A percentile compares a stretch with the other conserved stretches of the same genome.
Conservation (phyloP, 2,888 invertebrate genomes). For the Melanostoma scalare region DNA sequence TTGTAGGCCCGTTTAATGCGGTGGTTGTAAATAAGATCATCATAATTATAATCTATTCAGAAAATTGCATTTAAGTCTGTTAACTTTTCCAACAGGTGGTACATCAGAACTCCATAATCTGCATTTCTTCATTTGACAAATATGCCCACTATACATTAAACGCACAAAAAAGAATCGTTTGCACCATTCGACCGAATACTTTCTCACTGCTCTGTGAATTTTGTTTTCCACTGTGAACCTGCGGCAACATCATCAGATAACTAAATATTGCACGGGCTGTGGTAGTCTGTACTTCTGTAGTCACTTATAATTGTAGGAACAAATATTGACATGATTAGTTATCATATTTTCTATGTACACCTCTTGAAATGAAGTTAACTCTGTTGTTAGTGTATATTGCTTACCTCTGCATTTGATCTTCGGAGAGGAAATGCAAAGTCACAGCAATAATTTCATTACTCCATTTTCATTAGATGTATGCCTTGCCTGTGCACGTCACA, state of each 20-base stretch:
- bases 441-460: conserved; percentile 57
- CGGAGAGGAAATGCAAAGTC: conserved; percentile 17
- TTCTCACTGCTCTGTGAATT: background rate
- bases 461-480: conserved; percentile 15
- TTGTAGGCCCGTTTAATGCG: too few relatives aligned
- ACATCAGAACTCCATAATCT: too few relatives aligned
- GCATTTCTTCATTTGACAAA: too few relatives aligned
- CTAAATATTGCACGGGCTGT: conserved; percentile 34
- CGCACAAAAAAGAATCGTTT: too few relatives aligned
- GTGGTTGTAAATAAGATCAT: too few relatives aligned
- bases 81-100: too few relatives aligned
- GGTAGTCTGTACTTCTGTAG: background rate
- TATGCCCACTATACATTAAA: too few relatives aligned
- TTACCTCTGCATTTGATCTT: conserved; percentile 21
- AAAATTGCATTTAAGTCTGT: too few relatives aligned
- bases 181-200: background rate
- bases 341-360: conserved; percentile 35
- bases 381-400: conserved; percentile 1
- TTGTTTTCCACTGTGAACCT: background rate
- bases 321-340: conserved; percentile 61
- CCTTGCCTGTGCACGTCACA: background rate
- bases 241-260: conserved; percentile 26
- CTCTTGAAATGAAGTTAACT: conserved; percentile 43
- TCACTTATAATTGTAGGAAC: conserved; percentile 32
- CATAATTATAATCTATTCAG: too few relatives aligned